phyloP scores from a whole-genome alignment of 2,113 vertebrate species.

The Todiramphus chloris region DNA sequence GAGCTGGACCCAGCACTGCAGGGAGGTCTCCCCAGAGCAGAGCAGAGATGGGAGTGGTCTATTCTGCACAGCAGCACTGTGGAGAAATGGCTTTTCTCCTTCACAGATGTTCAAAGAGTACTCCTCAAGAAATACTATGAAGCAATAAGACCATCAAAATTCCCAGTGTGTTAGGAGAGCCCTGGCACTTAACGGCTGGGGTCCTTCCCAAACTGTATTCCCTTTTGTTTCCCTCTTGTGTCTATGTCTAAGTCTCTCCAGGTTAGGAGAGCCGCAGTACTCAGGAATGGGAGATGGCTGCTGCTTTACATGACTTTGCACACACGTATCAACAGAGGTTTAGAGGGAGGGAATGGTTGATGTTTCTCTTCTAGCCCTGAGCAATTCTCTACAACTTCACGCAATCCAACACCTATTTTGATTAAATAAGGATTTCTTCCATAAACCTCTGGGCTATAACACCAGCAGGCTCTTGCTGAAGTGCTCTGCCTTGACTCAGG shows the following conservation, averaged over 20 bases:
- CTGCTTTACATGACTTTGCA: not conserved
- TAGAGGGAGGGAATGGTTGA: not conserved
- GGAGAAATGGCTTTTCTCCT: not conserved
- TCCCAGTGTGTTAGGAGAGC: not conserved
- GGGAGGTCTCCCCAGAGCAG: not conserved
- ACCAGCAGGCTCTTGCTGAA: not conserved
- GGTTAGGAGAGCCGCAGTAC: too few species aligned
- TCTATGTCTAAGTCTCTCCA: accelerated
- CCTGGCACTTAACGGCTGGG: not conserved
- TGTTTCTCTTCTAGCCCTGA: not conserved
- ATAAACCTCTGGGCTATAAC: not conserved
- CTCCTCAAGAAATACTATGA: not conserved
- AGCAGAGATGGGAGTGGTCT: not conserved
- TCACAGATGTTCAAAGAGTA: not conserved
- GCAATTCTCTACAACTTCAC: not conserved
- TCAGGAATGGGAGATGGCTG: not conserved
- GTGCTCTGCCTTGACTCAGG: not conserved
- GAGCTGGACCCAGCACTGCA: not conserved
- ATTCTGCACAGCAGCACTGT: not conserved
- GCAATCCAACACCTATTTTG: not conserved
- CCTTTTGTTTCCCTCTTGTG: not conserved
- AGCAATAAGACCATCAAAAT: not conserved
- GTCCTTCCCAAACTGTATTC: not conserved
- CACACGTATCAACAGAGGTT: not conserved
- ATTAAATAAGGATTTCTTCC: not conserved